phyloP scores from a whole-genome alignment of 2,888 invertebrate genomes.

The Tenodera sinensis region DNA sequence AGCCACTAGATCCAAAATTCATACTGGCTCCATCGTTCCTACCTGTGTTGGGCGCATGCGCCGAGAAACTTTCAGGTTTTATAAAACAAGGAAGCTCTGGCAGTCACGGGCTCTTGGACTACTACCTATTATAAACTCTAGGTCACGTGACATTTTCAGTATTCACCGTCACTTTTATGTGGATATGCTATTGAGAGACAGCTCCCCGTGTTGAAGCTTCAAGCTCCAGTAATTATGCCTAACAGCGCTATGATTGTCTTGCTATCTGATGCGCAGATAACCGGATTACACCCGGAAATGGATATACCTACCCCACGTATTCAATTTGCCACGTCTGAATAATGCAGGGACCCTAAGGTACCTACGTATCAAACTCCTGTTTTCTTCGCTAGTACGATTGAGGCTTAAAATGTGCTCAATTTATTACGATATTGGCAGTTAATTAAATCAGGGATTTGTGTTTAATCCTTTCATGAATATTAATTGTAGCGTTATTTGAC shows the following conservation, averaged over 20 bases:
- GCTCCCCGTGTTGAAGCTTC: background rate
- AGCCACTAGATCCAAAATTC: no score
- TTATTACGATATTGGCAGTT: background rate
- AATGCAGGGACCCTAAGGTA: background rate
- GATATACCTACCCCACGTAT: background rate
- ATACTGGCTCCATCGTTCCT: no score
- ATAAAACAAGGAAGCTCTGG: no score
- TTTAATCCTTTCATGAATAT: background rate
- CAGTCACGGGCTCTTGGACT: no score
- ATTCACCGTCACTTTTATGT: no score
- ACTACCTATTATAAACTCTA: no score
- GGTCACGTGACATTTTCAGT: no score
- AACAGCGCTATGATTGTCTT: background rate
- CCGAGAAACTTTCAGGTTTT: no score
- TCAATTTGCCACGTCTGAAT: background rate
- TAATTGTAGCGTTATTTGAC: background rate
- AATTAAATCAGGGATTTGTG: background rate
- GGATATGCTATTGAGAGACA: background rate
- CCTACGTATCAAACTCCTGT: background rate
- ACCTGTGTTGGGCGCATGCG: no score
- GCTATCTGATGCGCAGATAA: background rate
- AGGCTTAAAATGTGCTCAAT: background rate
- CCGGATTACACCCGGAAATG: background rate
- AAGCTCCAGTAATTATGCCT: background rate
- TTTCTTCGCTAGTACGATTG: no score